phyloP scores from a whole-genome alignment of 2,797 vertebrate species.

The Tenualosa thibaudeaui region DNA sequence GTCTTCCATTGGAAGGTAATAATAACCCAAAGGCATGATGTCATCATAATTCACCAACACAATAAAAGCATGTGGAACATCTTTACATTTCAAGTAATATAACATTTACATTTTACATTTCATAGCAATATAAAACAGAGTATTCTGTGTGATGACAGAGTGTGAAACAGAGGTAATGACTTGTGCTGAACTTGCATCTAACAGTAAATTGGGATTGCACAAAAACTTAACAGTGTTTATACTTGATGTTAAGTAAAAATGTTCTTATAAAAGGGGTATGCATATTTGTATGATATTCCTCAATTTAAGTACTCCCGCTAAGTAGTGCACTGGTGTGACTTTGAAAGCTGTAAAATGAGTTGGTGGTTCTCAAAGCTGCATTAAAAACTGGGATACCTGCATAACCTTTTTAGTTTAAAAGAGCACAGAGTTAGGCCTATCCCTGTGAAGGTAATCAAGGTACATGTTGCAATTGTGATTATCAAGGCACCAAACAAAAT shows the following conservation, averaged over 20 bases:
- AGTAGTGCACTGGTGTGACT: neutral
- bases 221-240: neutral
- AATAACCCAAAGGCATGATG: conserved; percentile 10
- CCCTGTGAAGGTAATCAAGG: neutral
- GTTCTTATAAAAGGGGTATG: neutral
- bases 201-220: conserved; percentile 3
- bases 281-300: neutral
- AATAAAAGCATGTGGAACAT: neutral
- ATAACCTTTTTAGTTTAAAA: neutral
- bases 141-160: conserved; percentile 1
- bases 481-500: neutral
- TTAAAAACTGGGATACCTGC: neutral
- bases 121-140: neutral
- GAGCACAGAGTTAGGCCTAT: neutral
- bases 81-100: conserved; percentile 22
- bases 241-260: neutral
- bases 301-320: neutral
- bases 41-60: neutral
- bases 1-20: conserved; percentile 17
- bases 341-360: neutral
- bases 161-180: neutral
- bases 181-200: neutral
- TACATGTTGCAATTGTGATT: neutral
- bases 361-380: neutral
- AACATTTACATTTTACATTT: too few relatives aligned